phyloP scores from a whole-genome alignment of 2,888 invertebrate species.

The Calameuta pallipes region DNA sequence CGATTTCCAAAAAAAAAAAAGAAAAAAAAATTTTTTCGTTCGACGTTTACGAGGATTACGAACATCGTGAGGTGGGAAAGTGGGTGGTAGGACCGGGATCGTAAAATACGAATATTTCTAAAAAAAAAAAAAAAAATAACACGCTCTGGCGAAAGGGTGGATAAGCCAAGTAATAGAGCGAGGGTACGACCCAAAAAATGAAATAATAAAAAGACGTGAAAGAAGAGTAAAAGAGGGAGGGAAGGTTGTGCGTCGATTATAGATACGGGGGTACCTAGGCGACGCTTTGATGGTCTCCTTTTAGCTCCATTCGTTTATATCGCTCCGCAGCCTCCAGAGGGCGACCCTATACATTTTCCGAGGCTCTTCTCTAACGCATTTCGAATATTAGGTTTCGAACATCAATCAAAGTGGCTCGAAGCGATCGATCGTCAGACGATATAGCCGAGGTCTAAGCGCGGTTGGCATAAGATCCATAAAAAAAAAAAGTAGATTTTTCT shows the following conservation, averaged over 20 bases:
- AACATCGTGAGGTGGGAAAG: not conserved
- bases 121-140: not conserved
- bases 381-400: slow-evolving; percentile 48
- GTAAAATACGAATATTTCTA: not conserved
- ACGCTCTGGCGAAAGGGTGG: not conserved
- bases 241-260: slow-evolving; percentile 34
- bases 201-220: slow-evolving; percentile 13
- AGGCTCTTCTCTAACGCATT: slow-evolving; percentile 31
- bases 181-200: not conserved
- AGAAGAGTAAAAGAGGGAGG: slow-evolving; percentile 17
- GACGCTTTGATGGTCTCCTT: slow-evolving; percentile 1
- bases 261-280: slow-evolving; percentile 17
- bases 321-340: slow-evolving; percentile 19
- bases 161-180: not conserved
- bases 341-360: slow-evolving; percentile 28
- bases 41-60: not conserved
- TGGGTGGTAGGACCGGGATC: not conserved
- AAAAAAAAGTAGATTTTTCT: not conserved
- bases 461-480: not conserved
- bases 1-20: no score
- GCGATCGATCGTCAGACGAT: slow-evolving; percentile 33
- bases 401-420: slow-evolving; percentile 43
- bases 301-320: slow-evolving; percentile 3
- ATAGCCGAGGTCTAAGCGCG: not conserved
- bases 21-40: not conserved